Evolutionary conservation across 2,113 vertebrate genomes (phyloP), one percentile per base, ranked within the genome.

Genomic region (Gnathonemus longibarbis): DNA sequence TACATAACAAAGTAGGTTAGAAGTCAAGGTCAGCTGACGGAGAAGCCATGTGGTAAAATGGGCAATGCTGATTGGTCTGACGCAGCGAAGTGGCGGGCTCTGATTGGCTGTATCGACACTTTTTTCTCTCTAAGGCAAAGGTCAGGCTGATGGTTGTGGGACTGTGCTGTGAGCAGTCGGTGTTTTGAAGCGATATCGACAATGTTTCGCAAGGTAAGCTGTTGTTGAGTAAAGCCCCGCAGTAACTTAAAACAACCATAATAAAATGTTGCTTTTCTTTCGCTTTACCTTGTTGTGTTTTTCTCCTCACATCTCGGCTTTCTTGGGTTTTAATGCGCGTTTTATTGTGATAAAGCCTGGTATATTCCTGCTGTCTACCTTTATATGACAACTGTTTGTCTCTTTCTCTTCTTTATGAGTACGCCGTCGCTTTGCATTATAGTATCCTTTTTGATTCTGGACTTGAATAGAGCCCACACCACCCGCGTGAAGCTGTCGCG

Each of bases 171-270:
- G 3, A 35, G 13, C 17, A 0, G 7, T 48, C 24, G 17, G 49
- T 13, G 24, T 3, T 87, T 35, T 3, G 49, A 87, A 5, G 45
- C 11, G 27, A 2, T 50, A 3, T 0, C 15, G 53, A 50, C 31
- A 19, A 93, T 93, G 93, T 53, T 92, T 1, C 91, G 46, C n/a
- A 92, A 93, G 93, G 93, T 93, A 91, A 91, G 13, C 35, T 15
- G 52, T 8, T 45, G 3, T 83, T 45, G 39, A 39, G 15, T 83
- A 84, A 48, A 46, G 21, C 7, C 0, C 35, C 2, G 19, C 77
- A 17, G 77, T 21, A 39, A 17, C 7, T 39, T 80, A 80, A 77
- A 27, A 31, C 35, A n/a, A 17, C n/a, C 8, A 80, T 80, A 2
- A 39, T 39, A 80, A 11, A 35, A 39, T 35, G 27, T 9, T 77